Evolutionary conservation across 1,140 invertebrate genomes (phyloP).

Genomic region (Epicauta chinensis): DNA sequence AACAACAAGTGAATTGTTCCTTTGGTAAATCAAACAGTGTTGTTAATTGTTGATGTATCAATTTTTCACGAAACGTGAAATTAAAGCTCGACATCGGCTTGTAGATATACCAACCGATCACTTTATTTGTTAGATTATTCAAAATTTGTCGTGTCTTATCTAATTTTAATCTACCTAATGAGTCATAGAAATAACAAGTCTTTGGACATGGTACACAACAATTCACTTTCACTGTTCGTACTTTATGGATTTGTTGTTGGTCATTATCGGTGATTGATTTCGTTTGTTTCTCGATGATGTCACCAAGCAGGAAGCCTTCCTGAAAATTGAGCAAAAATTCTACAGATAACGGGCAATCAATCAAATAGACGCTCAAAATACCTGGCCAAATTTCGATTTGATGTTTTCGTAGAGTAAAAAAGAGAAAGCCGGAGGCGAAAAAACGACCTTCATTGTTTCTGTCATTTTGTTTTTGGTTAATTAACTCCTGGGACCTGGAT

Average conservation of each 20-base stretch:
- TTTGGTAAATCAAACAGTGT: constrained; percentile 21
- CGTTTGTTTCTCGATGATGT: constrained; percentile 20
- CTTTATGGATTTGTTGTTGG: constrained; percentile 8
- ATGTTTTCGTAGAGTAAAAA: constrained; percentile 20
- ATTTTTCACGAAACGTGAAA: constrained; percentile 21
- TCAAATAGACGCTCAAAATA: no score
- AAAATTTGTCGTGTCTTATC: constrained; percentile 14
- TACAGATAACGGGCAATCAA: background rate
- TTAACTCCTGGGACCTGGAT: no score
- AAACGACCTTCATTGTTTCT: constrained; percentile 13
- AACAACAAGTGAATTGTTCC: constrained; percentile 33
- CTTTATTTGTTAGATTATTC: constrained; percentile 10
- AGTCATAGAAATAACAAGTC: constrained; percentile 19
- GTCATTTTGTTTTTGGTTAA: constrained; percentile 1
- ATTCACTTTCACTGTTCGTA: constrained; percentile 16
- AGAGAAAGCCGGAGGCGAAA: constrained; percentile 19
- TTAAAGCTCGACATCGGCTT: constrained; percentile 14
- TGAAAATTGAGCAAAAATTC: constrained; percentile 7
- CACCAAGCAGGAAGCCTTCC: constrained; percentile 27
- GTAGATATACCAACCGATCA: constrained; percentile 23
- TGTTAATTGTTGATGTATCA: constrained; percentile 20
- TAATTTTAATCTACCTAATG: constrained; percentile 9
- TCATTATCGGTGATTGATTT: constrained; percentile 25
- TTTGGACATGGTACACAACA: constrained; percentile 20
- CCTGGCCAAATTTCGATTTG: constrained; percentile 18